Base-by-base conservation (phyloP, 2,888 invertebrate species). In the Xanthorhoe designata region DNA sequence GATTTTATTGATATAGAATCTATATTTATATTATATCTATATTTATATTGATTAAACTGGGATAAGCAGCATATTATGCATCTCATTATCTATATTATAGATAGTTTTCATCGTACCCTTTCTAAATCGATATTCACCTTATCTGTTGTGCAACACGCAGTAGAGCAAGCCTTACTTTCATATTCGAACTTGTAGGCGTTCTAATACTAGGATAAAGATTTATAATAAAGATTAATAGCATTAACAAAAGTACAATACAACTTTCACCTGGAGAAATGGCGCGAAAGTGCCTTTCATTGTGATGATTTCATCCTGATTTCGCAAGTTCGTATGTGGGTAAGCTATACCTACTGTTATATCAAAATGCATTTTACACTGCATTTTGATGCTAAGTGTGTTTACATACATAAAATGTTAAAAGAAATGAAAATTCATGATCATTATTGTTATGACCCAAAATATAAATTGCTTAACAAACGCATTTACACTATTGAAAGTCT, bases 171-270 rank as follows among this genome's bases (percentile, higher is more conserved):
- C 77, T 78, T 74, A 84, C 89, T 90, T 90, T 90, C 88, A 80
- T 86, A 87, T 87, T 78, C 76, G 77, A 81, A 78, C 74, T 76
- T 75, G 79, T 91, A 81, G 90, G 90, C 84, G 89, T 82, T 77
- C 78, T 82, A 90, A 89, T 86, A 85, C 84, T 85, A 85, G 86
- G 83, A 87, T 85, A 82, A 83, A 85, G 85, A 88, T 86, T 83
- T n/a, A 82, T 78, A 87, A 89, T 90, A 88, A 87, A 88, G 81
- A 85, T 75, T 82, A 89, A 89, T 88, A 85, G 76, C 77, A 85
- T 83, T 88, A 90, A 92, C 91, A 90, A 90, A 89, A 86, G 82
- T 84, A 91, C 89, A 91, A 90, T 89, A 84, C 84, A 80, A 91
- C 92, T 92, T 92, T 92, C 92, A 88, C 92, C 82, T 66, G 80